Base-by-base conservation (phyloP, 1,140 invertebrate genomes). In the Limonius californicus region DNA sequence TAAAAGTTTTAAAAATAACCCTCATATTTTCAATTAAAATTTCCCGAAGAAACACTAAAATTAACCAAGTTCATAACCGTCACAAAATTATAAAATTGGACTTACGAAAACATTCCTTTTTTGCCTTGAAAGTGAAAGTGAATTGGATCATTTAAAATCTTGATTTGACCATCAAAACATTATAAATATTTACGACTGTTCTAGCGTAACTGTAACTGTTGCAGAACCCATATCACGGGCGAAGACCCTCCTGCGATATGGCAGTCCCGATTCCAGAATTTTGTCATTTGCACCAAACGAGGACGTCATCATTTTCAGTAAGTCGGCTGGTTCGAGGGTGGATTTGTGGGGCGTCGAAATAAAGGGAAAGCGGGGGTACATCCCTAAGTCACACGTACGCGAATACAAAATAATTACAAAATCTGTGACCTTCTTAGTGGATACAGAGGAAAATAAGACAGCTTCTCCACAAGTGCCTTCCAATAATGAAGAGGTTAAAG, bases 291-390 rank as follows among this genome's bases (percentile, higher is more conserved):
- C 77, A 23, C 70, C 70, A 11, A 86, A 87, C 72, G 69, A 76
- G n/a, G 78, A 85, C 1, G 84, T 89, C 1, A 81, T 73, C 57
- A 81, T 92, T 62, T 85, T 79, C 61, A 90, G 89, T 73, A 91
- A 91, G 77, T 82, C 83, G 63, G 86, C 86, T 71, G 88, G 87
- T 18, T 79, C 68, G 1, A 82, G 86, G 65, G 71, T 68, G 6
- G 83, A 87, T 64, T 74, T 90, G 58, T 91, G 89, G 88, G 89
- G 85, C 67, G 87, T 85, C 18, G 83, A 85, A 76, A 83, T 90
- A 23, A 82, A 85, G 72, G 88, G 86, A 20, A 82, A 81, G 69
- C 76, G 80, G 65, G 90, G 90, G 43, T 92, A 90, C 76, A 83
- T 84, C 18, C 85, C 85, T 42, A 79, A 80, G 23, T 27, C 43